Base-by-base conservation (phyloP, 1,140 invertebrate genomes). In the Steinernema feltiae region DNA sequence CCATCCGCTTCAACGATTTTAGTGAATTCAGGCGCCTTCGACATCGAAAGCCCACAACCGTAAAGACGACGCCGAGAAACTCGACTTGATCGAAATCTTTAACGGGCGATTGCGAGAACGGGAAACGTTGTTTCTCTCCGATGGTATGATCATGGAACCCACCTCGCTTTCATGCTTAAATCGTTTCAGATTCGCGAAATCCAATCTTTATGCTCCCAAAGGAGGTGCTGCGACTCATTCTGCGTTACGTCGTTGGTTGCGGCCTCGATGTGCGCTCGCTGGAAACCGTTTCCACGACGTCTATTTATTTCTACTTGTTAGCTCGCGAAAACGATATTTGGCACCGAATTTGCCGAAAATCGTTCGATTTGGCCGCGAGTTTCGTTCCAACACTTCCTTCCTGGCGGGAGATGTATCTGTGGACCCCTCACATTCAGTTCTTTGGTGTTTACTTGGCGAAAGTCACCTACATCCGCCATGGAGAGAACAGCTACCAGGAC, bases 381-480 rank as follows among this genome's bases (percentile, higher is more conserved):
- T 69, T 2, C 27, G 48, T 17, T n/a, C 27, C n/a, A 3, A 48
- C 73, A 21, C n/a, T 30, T n/a, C 30, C 69, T 17, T 30, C 21
- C 63, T 74, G 73, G 73, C 2, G 73, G 15, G 73, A 74, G 27
- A 27, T 71, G 27, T 74, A 74, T 27, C 73, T 74, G n/a, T 21
- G 48, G 48, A 21, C n/a, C 15, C 73, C 73, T 21, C 73, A 74
- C 32, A 63, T 74, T 27, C 48, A 71, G 2, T 77, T 77, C 74
- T 78, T 78, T 72, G 80, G 79, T 12, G 41, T 73, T 7, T 75
- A 80, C 24, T 30, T 80, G 21, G 48, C 79, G 12, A 70, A 78
- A 63, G 78, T 80, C 46, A 79, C 79, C 30, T 80, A 80, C 69
- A 74, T 80, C 35, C 41, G 74, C 70, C 80, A 80, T 46, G 41